Evolutionary conservation across 2,113 vertebrate species (phyloP).

Genomic region (Pipa parva): DNA sequence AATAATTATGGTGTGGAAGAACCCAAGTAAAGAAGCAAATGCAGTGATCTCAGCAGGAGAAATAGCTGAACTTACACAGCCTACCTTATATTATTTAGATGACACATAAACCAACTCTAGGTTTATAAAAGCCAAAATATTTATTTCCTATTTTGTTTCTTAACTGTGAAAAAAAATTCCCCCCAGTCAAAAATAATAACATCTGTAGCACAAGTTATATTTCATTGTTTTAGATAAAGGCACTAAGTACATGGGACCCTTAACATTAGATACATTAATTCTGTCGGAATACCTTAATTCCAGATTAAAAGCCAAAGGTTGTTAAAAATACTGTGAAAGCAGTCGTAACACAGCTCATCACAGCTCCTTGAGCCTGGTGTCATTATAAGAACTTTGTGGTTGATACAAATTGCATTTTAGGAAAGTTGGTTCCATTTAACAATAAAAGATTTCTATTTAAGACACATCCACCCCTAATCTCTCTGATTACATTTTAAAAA

Average conservation of each 20-base stretch:
- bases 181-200: not conserved
- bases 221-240: slow-evolving; percentile 11
- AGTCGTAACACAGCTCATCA: not conserved
- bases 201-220: slow-evolving; percentile 8
- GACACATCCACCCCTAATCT: not conserved
- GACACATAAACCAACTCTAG: not conserved
- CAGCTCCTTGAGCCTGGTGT: not conserved
- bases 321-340: not conserved
- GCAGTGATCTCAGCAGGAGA: not conserved
- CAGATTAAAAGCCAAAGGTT: not conserved
- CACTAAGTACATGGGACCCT: slow-evolving; percentile 17
- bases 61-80: not conserved
- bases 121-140: slow-evolving; percentile 3
- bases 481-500: not conserved
- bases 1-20: not conserved
- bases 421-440: not conserved
- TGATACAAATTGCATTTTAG: not conserved
- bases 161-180: not conserved
- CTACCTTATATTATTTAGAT: not conserved
- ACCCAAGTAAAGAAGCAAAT: not conserved
- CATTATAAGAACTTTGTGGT: not conserved
- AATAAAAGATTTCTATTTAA: not conserved
- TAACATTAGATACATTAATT: not conserved
- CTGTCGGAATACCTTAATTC: not conserved
- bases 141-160: not conserved